Percentiles rank a stretch among this genome's conserved stretches.
These are phyloP conservation scores for Polia nebulosa DNA, from an alignment of 2,888 invertebrate genomes.

Conservation along the genomic window DNA sequence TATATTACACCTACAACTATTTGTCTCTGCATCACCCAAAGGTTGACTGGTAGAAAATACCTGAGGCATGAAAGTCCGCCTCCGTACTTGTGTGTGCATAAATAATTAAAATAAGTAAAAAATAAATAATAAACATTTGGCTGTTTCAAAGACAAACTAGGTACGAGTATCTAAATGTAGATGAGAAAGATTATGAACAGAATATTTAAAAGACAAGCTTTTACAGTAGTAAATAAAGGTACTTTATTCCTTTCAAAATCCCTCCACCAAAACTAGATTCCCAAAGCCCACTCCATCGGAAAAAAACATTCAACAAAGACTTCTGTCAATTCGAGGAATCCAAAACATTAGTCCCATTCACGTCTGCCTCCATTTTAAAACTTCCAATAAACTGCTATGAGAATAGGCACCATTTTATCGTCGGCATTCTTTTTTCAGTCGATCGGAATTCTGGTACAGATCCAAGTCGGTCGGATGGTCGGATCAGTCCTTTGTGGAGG, in stretches of 20 bases:
- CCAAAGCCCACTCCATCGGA: conserved; percentile 12
- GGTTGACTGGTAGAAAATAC: too few species aligned
- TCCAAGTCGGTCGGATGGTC: conserved; percentile 68
- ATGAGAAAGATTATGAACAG: neutral
- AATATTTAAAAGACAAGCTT: neutral
- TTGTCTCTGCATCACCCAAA: too few species aligned
- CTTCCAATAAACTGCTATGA: conserved; percentile 61
- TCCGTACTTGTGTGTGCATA: too few species aligned
- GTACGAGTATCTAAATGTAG: too few species aligned
- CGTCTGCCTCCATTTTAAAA: conserved; percentile 51
- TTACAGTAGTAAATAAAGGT: neutral
- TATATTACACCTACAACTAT: too few species aligned
- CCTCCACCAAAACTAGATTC: neutral
- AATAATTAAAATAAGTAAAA: too few species aligned
- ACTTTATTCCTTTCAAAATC: neutral
- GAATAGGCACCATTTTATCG: conserved; percentile 57
- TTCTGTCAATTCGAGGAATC: conserved; percentile 23
- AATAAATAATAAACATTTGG: too few species aligned
- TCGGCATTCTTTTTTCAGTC: conserved; percentile 61
- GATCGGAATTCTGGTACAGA: conserved; percentile 68
- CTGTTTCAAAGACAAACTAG: neutral
- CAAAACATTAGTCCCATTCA: conserved; percentile 50
- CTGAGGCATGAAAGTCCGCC: too few species aligned
- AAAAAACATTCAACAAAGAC: conserved; percentile 29
- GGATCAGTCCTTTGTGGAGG: conserved; percentile 64